phyloP scores from a whole-genome alignment of 2,797 vertebrate species.

The Caiman crocodilus region DNA sequence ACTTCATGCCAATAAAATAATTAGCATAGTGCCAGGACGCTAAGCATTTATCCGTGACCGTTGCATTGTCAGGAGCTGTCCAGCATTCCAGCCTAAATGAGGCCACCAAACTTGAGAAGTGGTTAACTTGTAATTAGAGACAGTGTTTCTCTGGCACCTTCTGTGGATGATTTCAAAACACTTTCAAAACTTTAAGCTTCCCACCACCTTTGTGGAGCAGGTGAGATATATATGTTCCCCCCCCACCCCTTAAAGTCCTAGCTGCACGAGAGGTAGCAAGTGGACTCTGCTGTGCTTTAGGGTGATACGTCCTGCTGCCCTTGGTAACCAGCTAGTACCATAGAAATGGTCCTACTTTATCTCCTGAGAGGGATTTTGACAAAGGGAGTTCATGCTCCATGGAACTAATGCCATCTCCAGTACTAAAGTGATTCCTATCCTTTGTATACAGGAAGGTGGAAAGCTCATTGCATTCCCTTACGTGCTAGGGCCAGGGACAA shows the following conservation, averaged over 20 bases:
- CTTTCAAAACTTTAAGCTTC: conserved; percentile 24
- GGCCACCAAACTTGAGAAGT: conserved; percentile 64
- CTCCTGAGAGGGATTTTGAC: background rate
- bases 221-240: fast-evolving
- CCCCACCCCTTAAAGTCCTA: background rate
- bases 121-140: conserved; percentile 61
- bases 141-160: conserved; percentile 50
- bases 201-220: background rate
- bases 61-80: conserved; percentile 23
- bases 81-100: conserved; percentile 53
- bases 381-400: background rate
- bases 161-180: background rate
- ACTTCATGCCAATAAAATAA: conserved; percentile 13
- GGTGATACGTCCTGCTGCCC: background rate
- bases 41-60: background rate
- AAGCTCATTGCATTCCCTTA: background rate
- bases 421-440: background rate
- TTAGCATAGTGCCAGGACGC: conserved; percentile 29
- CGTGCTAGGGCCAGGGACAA: background rate
- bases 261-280: background rate
- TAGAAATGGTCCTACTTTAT: fast-evolving
- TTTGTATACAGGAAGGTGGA: background rate
- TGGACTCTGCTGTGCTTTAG: fast-evolving
- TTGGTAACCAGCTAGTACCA: fast-evolving
- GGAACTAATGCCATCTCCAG: too few relatives aligned